A percentile compares a stretch with the other conserved stretches of the same genome.
These are phyloP conservation scores for Oenanthe oenanthe DNA, from an alignment of 2,113 vertebrate genomes.

Conservation along the genomic window DNA sequence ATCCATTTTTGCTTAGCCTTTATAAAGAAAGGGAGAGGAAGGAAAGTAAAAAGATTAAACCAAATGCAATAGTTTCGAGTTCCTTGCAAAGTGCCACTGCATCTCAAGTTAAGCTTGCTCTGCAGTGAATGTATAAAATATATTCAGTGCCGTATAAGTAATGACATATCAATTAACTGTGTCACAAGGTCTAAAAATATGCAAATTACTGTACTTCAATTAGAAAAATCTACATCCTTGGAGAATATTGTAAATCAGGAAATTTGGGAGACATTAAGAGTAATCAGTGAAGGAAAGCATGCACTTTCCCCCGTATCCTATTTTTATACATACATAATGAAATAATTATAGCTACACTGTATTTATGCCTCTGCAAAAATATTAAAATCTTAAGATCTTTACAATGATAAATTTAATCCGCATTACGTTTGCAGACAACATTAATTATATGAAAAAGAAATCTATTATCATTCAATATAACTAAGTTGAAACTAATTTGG, in stretches of 20 bases:
- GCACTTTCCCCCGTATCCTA: conserved; percentile 80
- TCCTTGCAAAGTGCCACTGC: conserved; percentile 67
- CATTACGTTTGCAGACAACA: conserved; percentile 81
- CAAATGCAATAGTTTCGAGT: conserved; percentile 28
- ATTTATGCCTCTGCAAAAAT: conserved; percentile 83
- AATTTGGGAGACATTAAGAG: conserved; percentile 87
- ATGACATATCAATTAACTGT: conserved; percentile 86
- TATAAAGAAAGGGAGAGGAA: conserved; percentile 45
- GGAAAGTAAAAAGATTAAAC: conserved; percentile 52
- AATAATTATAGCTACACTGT: conserved; percentile 84
- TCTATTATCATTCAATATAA: conserved; percentile 83
- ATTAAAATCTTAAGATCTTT: conserved; percentile 85
- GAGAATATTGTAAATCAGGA: conserved; percentile 88
- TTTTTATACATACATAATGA: conserved; percentile 87
- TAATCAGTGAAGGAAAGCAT: conserved; percentile 86
- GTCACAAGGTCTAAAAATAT: conserved; percentile 87
- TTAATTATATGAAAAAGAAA: conserved; percentile 86
- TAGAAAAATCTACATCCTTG: conserved; percentile 86
- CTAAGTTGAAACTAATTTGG: conserved; percentile 86
- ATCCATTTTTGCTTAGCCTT: conserved; percentile 64
- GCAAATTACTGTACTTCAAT: conserved; percentile 87
- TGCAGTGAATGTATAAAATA: conserved; percentile 76
- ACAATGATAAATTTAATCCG: conserved; percentile 84
- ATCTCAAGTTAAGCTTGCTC: conserved; percentile 64
- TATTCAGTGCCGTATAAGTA: conserved; percentile 79